Evolutionary conservation across 2,888 invertebrate genomes (phyloP).

Genomic region (Arctia plantaginis): DNA sequence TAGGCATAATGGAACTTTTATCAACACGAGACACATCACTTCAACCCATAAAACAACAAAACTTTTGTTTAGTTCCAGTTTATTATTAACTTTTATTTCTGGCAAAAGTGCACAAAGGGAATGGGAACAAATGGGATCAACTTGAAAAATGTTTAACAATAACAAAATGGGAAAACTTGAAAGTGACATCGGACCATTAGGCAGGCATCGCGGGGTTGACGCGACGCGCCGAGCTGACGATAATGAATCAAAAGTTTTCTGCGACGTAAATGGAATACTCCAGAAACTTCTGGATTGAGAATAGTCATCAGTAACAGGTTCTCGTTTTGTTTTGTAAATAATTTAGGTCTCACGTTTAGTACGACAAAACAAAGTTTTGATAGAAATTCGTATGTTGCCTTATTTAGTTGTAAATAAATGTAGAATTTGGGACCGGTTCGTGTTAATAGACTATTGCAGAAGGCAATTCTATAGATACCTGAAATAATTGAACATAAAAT

Average conservation of each 20-base stretch:
- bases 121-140: conserved; percentile 73
- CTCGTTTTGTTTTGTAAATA: conserved; percentile 39
- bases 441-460: background rate
- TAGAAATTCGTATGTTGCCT: background rate
- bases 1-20: conserved; percentile 9
- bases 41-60: conserved; percentile 26
- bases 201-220: conserved; percentile 59
- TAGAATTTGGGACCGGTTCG: background rate
- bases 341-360: conserved; percentile 16
- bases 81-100: conserved; percentile 65
- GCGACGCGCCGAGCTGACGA: conserved; percentile 49
- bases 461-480: background rate
- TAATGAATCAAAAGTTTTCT: conserved; percentile 73
- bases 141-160: conserved; percentile 77
- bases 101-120: conserved; percentile 59
- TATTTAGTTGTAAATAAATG: background rate
- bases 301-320: conserved; percentile 46
- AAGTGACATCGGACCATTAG: conserved; percentile 75
- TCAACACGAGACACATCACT: conserved; percentile 28
- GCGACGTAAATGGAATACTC: conserved; percentile 59
- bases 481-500: background rate
- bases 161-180: conserved; percentile 75
- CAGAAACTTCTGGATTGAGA: conserved; percentile 47
- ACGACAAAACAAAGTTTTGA: conserved; percentile 11
- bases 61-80: conserved; percentile 60